Conservation (phyloP, 1,140 invertebrate species). For the Paraescarpia echinospica region DNA sequence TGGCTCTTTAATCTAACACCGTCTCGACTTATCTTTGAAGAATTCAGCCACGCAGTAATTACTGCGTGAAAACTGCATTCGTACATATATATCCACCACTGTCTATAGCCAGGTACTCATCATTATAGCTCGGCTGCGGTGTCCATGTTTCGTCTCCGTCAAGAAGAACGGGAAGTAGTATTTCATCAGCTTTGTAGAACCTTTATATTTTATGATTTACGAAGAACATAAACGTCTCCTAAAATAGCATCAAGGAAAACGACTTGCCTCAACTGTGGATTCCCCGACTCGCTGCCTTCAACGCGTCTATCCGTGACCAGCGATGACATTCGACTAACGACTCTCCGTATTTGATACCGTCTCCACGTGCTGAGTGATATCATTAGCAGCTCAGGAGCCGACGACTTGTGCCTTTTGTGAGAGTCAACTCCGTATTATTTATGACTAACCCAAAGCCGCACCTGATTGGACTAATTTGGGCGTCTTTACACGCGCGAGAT, state of each 20-base stretch:
- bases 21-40: too few species aligned
- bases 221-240: too few species aligned
- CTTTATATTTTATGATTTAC: too few species aligned
- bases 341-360: background rate
- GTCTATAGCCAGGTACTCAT: too few species aligned
- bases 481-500: background rate
- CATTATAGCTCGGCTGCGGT: too few species aligned
- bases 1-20: too few species aligned
- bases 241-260: background rate
- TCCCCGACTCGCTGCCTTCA: background rate
- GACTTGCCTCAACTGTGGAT: background rate
- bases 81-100: too few species aligned
- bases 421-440: background rate
- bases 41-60: too few species aligned
- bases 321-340: background rate
- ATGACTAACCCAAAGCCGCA: background rate
- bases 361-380: background rate
- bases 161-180: too few species aligned
- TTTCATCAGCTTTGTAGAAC: too few species aligned
- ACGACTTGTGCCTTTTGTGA: background rate
- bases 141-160: too few species aligned
- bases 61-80: too few species aligned
- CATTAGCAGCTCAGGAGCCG: background rate
- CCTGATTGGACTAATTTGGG: background rate
- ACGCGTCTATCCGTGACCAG: background rate